Conservation (phyloP, 1,140 invertebrate genomes). For the Matsumurasca onukii region DNA sequence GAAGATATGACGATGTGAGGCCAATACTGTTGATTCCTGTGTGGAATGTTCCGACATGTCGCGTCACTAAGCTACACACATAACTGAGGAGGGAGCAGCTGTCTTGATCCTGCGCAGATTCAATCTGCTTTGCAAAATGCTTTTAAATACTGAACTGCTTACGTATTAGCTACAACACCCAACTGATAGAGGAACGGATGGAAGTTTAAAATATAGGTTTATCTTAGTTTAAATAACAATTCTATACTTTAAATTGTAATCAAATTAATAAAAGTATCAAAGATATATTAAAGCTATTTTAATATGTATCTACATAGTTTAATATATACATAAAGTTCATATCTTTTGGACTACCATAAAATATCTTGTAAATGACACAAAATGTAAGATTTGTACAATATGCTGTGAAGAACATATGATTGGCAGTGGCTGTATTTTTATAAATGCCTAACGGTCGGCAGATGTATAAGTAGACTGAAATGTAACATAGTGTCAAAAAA, state of each 20-base stretch:
- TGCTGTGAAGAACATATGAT: conserved; percentile 10
- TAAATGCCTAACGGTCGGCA: conserved; percentile 13
- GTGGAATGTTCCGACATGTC: no score
- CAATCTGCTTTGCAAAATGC: no score
- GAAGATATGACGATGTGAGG: background rate
- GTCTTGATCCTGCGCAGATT: no score
- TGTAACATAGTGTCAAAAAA: no score
- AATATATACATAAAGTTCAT: conserved; percentile 15
- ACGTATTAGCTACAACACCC: background rate
- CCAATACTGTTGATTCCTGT: background rate
- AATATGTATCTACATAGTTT: conserved; percentile 23
- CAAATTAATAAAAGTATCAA: conserved; percentile 28
- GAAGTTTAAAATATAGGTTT: conserved; percentile 11
- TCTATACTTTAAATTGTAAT: conserved; percentile 15
- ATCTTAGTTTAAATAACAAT: conserved; percentile 10
- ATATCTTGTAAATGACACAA: conserved; percentile 13
- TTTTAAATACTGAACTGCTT: no score
- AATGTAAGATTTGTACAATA: conserved; percentile 21
- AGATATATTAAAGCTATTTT: conserved; percentile 26
- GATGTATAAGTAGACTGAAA: no score
- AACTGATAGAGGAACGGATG: conserved; percentile 6
- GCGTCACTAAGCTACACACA: no score
- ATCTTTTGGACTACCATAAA: conserved; percentile 13
- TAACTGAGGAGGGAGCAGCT: no score
- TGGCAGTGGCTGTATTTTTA: conserved; percentile 14